These are phyloP conservation scores for Molossus molossus DNA, from an alignment of 2,797 vertebrate species.

Conservation along the genomic window DNA sequence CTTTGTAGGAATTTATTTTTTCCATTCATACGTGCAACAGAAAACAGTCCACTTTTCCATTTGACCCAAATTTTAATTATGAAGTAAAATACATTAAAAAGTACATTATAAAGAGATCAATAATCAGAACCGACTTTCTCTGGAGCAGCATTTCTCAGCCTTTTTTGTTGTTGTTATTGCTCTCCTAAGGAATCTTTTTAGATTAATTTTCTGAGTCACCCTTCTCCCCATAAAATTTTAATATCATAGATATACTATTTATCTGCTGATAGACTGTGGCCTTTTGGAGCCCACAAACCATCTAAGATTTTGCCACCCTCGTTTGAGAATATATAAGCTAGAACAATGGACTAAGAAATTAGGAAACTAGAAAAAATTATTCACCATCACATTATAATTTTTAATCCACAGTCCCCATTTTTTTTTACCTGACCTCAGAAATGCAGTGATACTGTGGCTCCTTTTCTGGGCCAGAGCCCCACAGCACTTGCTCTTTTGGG, in stretches of 20 bases:
- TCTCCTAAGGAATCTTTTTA: background rate
- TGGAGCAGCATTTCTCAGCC: background rate
- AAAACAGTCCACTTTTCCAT: background rate
- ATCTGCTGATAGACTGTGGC: background rate
- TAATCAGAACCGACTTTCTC: background rate
- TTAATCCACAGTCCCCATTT: background rate
- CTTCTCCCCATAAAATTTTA: background rate
- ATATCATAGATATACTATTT: background rate
- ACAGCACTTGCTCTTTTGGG: background rate
- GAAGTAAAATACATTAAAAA: background rate
- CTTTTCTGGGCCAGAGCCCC: background rate
- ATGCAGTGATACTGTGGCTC: background rate
- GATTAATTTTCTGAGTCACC: background rate
- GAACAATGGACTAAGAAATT: background rate
- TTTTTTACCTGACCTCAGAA: background rate
- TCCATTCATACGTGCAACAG: background rate
- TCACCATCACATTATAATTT: background rate
- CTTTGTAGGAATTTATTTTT: conserved; percentile 13
- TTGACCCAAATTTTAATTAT: conserved; percentile 32
- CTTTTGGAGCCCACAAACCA: background rate
- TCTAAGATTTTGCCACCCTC: background rate
- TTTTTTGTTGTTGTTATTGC: background rate
- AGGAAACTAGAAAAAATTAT: background rate
- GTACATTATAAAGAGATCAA: background rate
- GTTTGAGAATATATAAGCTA: background rate